phyloP scores from a whole-genome alignment of 2,888 invertebrate genomes.

The Melanargia galathea region DNA sequence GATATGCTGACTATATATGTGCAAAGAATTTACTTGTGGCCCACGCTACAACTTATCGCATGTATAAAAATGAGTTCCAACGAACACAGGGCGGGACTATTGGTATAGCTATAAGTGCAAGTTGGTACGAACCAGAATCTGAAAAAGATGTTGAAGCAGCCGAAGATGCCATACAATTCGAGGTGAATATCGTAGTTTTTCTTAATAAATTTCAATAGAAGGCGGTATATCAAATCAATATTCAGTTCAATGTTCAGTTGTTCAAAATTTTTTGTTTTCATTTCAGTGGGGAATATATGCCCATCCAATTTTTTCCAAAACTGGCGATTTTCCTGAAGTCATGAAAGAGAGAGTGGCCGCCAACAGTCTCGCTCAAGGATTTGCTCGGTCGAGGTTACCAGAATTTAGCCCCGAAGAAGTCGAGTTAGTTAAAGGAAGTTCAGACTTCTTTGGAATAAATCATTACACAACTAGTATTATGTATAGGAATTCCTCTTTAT shows the following conservation, averaged over 20 bases:
- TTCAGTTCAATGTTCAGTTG: conserved; percentile 53
- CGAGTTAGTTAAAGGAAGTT: conserved; percentile 74
- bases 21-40: conserved; percentile 70
- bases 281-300: conserved; percentile 80
- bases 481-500: conserved; percentile 54
- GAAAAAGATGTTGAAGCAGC: conserved; percentile 64
- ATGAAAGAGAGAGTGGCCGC: conserved; percentile 80
- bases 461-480: conserved; percentile 82
- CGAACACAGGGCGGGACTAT: conserved; percentile 47
- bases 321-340: conserved; percentile 83
- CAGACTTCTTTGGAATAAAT: conserved; percentile 88
- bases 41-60: conserved; percentile 66
- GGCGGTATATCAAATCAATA: not conserved
- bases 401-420: conserved; percentile 83
- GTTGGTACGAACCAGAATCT: conserved; percentile 59
- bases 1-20: conserved; percentile 67
- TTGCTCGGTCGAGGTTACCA: conserved; percentile 80
- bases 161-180: conserved; percentile 72
- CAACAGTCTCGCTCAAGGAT: conserved; percentile 83
- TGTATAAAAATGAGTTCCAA: conserved; percentile 54
- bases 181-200: conserved; percentile 47
- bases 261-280: conserved; percentile 36
- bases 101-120: conserved; percentile 42
- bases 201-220: not conserved
- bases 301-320: conserved; percentile 82